phyloP scores from a whole-genome alignment of 2,888 invertebrate species.

The Pandemis heparana region DNA sequence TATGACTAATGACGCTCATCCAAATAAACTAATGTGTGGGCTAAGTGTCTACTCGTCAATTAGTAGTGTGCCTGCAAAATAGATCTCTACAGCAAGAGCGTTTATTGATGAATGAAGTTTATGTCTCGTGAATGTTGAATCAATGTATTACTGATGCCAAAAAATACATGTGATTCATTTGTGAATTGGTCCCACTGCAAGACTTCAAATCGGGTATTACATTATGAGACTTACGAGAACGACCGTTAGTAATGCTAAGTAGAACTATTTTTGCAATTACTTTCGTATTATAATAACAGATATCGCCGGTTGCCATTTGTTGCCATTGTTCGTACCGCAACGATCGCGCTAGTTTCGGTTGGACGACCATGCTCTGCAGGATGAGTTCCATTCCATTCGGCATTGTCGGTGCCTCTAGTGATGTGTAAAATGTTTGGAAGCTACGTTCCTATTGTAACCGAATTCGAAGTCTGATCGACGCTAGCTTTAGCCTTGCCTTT shows the following conservation, averaged over 20 bases:
- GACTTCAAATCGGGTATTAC: not conserved
- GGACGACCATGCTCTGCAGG: slow-evolving; percentile 38
- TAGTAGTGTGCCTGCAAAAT: slow-evolving; percentile 3
- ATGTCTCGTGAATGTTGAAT: slow-evolving; percentile 23
- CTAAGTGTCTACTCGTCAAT: slow-evolving; percentile 2
- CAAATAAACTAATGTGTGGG: slow-evolving; percentile 20
- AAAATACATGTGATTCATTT: not conserved
- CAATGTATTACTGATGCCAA: slow-evolving; percentile 23
- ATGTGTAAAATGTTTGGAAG: slow-evolving; percentile 54
- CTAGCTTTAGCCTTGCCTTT: not conserved
- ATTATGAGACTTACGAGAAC: not conserved
- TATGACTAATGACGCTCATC: slow-evolving; percentile 25
- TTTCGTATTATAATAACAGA: not conserved
- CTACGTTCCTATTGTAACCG: not conserved
- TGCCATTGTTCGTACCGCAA: not conserved
- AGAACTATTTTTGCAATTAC: not conserved
- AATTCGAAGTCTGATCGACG: not conserved
- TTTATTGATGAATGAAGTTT: slow-evolving; percentile 31
- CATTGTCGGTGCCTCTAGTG: slow-evolving; percentile 55
- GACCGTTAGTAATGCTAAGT: not conserved
- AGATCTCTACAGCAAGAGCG: slow-evolving; percentile 24
- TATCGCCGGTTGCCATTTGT: not conserved
- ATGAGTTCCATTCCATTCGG: slow-evolving; percentile 54
- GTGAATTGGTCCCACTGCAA: not conserved
- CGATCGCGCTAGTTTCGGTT: slow-evolving; percentile 20